Percentiles rank a stretch among this genome's conserved stretches.
Conservation (phyloP, 2,797 vertebrate species). For the Florisuga fusca region DNA sequence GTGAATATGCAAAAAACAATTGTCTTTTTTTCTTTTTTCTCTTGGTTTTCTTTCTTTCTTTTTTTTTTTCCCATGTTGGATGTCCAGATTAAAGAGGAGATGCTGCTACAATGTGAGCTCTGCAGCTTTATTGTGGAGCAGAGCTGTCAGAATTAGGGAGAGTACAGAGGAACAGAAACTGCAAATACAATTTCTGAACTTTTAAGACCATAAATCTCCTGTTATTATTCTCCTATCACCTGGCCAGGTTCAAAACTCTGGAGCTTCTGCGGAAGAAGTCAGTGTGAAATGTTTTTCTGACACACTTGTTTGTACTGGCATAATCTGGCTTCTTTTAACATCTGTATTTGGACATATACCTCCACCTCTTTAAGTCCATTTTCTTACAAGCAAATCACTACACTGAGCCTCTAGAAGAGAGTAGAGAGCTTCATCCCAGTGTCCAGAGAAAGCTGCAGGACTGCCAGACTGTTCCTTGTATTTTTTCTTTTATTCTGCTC, state of each 20-base stretch:
- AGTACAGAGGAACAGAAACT: neutral
- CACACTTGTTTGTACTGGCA: neutral
- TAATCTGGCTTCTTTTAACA: neutral
- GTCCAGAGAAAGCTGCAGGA: neutral
- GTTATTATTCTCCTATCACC: neutral
- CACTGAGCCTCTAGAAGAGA: neutral
- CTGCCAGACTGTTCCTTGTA: neutral
- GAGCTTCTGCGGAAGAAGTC: neutral
- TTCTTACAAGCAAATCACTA: neutral
- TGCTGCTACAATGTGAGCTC: neutral
- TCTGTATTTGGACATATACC: neutral
- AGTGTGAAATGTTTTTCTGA: neutral
- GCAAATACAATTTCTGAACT: neutral
- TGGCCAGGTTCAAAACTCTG: neutral
- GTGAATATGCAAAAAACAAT: neutral
- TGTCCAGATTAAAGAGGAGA: neutral
- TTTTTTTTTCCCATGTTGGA: neutral
- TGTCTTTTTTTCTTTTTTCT: neutral
- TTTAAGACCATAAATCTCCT: neutral
- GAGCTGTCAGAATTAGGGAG: fast-evolving
- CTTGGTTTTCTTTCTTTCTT: no score
- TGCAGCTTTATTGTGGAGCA: neutral
- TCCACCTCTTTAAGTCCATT: neutral
- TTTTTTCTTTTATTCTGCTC: neutral
- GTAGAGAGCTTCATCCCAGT: neutral